Evolutionary conservation across 2,888 invertebrate genomes (phyloP), one percentile per base, ranked within the genome.

Genomic region (Microplitis manilae): DNA sequence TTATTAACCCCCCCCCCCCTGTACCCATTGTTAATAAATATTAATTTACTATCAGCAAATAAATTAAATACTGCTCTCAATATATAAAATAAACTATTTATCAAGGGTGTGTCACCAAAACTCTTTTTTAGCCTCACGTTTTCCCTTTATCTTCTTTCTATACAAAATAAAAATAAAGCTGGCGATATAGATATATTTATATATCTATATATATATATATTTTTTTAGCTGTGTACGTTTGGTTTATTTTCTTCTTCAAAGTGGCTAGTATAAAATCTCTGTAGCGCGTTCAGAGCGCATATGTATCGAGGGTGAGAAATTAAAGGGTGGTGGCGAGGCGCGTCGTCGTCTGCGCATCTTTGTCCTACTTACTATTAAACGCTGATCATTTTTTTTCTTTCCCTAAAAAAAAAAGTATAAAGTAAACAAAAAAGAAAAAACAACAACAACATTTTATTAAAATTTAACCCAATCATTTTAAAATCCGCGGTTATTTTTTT

Each of bases 331-430:
- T 61, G 41, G 75, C 60, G 30, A 60, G 17, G 17, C 38, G 65
- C 62, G 41, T 62, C 61, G 73, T 73, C 76, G 59, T 71, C 73
- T 77, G 76, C 76, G 76, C 76, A 73, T 77, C 76, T 62, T 41
- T 77, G 76, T 20, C 68, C 76, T 73, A 77, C 73, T 77, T 77
- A 73, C 68, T 39, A 41, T 30, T 2, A 65, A 50, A 17, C 59
- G 60, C 68, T 76, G 59, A 71, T 71, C 70, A 41, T 76, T 50
- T 69, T 30, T 30, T 30, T 30, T 30, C 30, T 30, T 30, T 59
- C 60, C 71, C 39, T 17, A n/a, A 39, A 8, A 30, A 30, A 17
- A 60, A 71, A 38, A 38, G 59, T 69, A 13, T 30, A 13, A 41
- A 30, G n/a, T 5, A 59, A 41, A 59, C 17, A 59, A 15, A 39